Evolutionary conservation across 2,113 vertebrate genomes (phyloP).

Genomic region (Tachysurus fulvidraco): DNA sequence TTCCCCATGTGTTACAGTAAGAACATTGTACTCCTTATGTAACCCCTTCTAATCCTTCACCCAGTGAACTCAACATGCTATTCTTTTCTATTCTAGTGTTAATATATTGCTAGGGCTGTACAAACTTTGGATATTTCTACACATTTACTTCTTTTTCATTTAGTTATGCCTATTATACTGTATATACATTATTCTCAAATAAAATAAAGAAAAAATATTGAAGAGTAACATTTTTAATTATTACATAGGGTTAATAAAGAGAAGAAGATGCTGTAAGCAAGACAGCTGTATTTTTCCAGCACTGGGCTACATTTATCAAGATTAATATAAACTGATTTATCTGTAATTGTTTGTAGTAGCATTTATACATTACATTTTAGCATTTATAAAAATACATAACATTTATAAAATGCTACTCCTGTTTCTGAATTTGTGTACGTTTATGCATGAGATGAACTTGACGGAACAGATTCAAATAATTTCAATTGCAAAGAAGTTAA

Average conservation of each 20-base stretch:
- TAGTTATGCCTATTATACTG: neutral
- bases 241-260: neutral
- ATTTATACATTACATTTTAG: neutral
- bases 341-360: neutral
- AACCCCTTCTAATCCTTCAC: neutral
- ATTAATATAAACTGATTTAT: neutral
- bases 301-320: neutral
- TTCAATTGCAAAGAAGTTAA: neutral
- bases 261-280: neutral
- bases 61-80: neutral
- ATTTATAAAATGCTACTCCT: neutral
- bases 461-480: neutral
- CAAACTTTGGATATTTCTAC: neutral
- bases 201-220: neutral
- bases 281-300: neutral
- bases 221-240: neutral
- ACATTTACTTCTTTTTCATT: neutral
- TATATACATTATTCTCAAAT: neutral
- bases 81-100: neutral
- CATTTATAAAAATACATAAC: neutral
- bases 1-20: neutral
- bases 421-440: neutral
- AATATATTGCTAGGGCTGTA: neutral
- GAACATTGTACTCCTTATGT: conserved; percentile 8
- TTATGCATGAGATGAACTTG: neutral